Percentiles rank a stretch among this genome's conserved stretches.
phyloP scores from a whole-genome alignment of 2,797 vertebrate species.

The Poecilia gillii region DNA sequence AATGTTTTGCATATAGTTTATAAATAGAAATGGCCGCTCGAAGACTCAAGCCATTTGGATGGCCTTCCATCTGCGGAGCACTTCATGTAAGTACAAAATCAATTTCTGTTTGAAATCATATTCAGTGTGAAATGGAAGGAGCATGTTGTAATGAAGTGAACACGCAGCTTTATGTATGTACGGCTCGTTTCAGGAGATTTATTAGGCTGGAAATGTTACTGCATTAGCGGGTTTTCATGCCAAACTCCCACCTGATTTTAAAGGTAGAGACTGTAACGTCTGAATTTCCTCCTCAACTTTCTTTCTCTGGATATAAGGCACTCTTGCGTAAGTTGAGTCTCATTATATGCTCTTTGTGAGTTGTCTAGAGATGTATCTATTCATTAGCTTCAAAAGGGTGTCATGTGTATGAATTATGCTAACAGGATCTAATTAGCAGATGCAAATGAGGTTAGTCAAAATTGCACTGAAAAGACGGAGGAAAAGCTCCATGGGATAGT shows the following conservation, averaged over 20 bases:
- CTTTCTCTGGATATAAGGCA: constrained; percentile 51
- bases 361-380: constrained; percentile 89
- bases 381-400: constrained; percentile 89
- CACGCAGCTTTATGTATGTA: constrained; percentile 25
- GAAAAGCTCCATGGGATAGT: constrained; percentile 88
- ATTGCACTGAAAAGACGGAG: constrained; percentile 84
- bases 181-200: constrained; percentile 7
- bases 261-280: constrained; percentile 51
- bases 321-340: constrained; percentile 74
- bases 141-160: constrained; percentile 34
- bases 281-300: constrained; percentile 63
- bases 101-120: constrained; percentile 49
- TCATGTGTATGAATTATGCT: constrained; percentile 91
- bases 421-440: constrained; percentile 90
- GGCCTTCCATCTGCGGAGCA: constrained; percentile 59
- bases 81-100: constrained; percentile 40
- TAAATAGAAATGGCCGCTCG: constrained; percentile 43
- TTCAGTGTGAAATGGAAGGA: constrained; percentile 58
- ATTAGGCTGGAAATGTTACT: constrained; percentile 29
- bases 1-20: constrained; percentile 66
- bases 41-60: constrained; percentile 41
- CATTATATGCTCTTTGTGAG: constrained; percentile 82
- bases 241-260: constrained; percentile 50
- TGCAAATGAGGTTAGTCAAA: constrained; percentile 89
- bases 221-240: constrained; percentile 50